phyloP scores from a whole-genome alignment of 2,888 invertebrate species.

The Athripsodes cinereus region DNA sequence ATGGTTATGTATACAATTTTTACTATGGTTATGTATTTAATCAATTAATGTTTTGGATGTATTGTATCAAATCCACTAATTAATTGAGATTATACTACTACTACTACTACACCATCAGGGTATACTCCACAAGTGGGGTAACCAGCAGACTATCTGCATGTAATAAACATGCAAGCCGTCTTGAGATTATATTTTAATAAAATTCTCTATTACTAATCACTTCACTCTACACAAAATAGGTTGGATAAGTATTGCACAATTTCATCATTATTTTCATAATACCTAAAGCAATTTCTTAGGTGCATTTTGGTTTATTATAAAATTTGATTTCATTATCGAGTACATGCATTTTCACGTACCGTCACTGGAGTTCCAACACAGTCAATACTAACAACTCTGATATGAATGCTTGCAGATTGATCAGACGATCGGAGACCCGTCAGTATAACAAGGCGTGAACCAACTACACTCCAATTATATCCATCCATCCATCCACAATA shows the following conservation, averaged over 20 bases:
- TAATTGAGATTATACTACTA: too few relatives aligned
- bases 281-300: too few relatives aligned
- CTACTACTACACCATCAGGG: too few relatives aligned
- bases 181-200: background rate
- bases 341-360: too few relatives aligned
- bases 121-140: too few relatives aligned
- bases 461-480: conserved; percentile 1
- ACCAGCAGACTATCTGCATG: too few relatives aligned
- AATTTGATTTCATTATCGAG: too few relatives aligned
- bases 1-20: too few relatives aligned
- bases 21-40: background rate
- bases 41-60: background rate
- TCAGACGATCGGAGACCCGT: background rate
- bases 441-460: conserved; percentile 2
- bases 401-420: background rate
- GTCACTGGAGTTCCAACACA: background rate
- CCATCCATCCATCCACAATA: background rate
- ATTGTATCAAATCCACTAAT: background rate
- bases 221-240: too few relatives aligned
- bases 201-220: background rate
- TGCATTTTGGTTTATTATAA: too few relatives aligned
- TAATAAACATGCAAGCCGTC: background rate
- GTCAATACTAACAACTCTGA: background rate
- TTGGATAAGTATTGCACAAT: too few relatives aligned
- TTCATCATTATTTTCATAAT: too few relatives aligned